Evolutionary conservation across 1,140 invertebrate genomes (phyloP).

Genomic region (Chrysomallon squamiferum): DNA sequence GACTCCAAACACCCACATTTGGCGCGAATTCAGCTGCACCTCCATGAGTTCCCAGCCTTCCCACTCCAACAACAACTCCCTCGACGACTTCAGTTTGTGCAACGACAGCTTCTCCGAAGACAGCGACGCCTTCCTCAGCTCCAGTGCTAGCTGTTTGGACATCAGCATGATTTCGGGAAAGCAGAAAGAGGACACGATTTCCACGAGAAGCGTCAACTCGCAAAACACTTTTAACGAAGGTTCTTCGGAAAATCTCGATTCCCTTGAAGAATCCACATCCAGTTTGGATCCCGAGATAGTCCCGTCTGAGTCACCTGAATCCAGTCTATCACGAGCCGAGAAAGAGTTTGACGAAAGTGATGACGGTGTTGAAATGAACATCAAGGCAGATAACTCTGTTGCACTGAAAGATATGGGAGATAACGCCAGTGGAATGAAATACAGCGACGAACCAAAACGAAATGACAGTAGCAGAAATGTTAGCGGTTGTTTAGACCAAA

Average conservation of each 20-base stretch:
- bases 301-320: not conserved
- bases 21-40: not conserved
- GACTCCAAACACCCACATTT: not conserved
- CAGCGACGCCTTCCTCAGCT: constrained; percentile 3
- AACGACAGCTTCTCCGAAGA: constrained; percentile 7
- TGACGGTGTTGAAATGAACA: not conserved
- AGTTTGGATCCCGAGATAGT: not conserved
- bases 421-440: not conserved
- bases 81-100: not conserved
- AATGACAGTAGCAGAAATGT: not conserved
- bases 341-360: not conserved
- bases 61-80: not conserved
- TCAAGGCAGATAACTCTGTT: not conserved
- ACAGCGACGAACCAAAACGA: not conserved
- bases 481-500: not conserved
- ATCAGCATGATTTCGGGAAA: not conserved
- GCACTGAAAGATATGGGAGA: not conserved
- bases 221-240: not conserved
- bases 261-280: not conserved
- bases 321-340: not conserved
- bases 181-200: not conserved
- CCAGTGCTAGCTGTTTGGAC: not conserved
- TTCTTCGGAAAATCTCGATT: not conserved
- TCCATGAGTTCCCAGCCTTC: not conserved
- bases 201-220: constrained; percentile 1